Evolutionary conservation across 1,140 invertebrate species (phyloP), one percentile per base, ranked within the genome.

Genomic region (Zaprionus lachaisei): DNA sequence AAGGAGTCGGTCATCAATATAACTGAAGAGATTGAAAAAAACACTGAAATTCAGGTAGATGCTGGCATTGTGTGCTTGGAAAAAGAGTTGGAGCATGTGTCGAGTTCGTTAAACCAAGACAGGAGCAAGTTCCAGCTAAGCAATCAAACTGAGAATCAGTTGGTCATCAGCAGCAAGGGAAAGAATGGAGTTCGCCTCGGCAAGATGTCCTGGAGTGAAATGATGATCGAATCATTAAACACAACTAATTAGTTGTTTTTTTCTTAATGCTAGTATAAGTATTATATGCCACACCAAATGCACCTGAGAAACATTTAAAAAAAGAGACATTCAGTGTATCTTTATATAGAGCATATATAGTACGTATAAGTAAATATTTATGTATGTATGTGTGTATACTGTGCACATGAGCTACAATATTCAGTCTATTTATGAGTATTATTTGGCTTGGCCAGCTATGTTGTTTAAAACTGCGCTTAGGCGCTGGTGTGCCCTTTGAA

Each of bases 151-250:
- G 34, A 63, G 17, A 58, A 81, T 34, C 75, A 81, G 7, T 26
- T 83, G 41, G 47, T 74, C 15, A 57, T 85, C 5, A 71, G 37
- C 17, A 78, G 73, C 20, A 72, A 81, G 2, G 67, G 77, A 5
- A 20, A 54, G 7, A 91, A 80, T 9, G 92, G 86, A 4, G 76
- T 93, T 2, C 82, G 77, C 4, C 62, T 93, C 11, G 92, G 92
- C 6, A 92, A 93, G 28, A 71, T 85, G 20, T 92, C 92, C 11
- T 93, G 92, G 92, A 79, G 62, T 22, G 91, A 92, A 34, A 80
- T 73, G 51, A 66, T 92, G 84, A 70, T 72, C 1, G 31, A 74
- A 34, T 76, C 70, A 58, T 72, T 89, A 2, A 63, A 73, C 12
- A 12, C 47, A 51, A 24, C 20, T 5, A 51, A 51, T 24, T 51